Evolutionary conservation across 1,140 invertebrate species (phyloP).

Genomic region (Oryzaephilus surinamensis): DNA sequence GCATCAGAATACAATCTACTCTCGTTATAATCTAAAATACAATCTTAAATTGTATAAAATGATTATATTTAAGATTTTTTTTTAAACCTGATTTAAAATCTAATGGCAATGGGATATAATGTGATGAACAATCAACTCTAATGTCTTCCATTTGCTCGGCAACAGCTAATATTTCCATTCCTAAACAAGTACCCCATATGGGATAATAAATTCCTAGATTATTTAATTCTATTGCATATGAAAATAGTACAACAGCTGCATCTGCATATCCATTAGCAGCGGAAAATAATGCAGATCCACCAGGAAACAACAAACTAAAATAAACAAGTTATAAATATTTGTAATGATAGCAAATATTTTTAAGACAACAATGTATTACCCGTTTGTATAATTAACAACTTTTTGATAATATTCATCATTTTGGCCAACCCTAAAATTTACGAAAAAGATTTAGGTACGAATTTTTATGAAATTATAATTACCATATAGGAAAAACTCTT

Average conservation of each 20-base stretch:
- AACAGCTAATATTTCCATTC: slow-evolving; percentile 72
- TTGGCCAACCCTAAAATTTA: slow-evolving; percentile 61
- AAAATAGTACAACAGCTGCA: slow-evolving; percentile 56
- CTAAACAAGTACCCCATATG: slow-evolving; percentile 79
- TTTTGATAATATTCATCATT: slow-evolving; percentile 50
- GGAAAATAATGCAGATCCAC: slow-evolving; percentile 58
- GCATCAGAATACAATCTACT: slow-evolving; percentile 45
- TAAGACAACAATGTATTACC: slow-evolving; percentile 43
- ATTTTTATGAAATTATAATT: slow-evolving; percentile 10
- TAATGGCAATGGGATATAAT: slow-evolving; percentile 50
- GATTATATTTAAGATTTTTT: neutral
- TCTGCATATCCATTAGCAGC: slow-evolving; percentile 57
- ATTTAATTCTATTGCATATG: slow-evolving; percentile 58
- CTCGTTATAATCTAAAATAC: slow-evolving; percentile 16
- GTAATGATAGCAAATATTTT: neutral
- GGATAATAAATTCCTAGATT: slow-evolving; percentile 66
- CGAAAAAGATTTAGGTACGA: slow-evolving; percentile 22
- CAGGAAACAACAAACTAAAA: slow-evolving; percentile 61
- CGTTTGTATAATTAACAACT: slow-evolving; percentile 54
- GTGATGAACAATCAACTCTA: slow-evolving; percentile 47
- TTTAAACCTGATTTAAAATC: slow-evolving; percentile 40
- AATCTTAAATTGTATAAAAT: too few relatives aligned
- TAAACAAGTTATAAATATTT: slow-evolving; percentile 7
- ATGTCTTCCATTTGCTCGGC: slow-evolving; percentile 49
- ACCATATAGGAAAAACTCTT: slow-evolving; percentile 74